A percentile compares a stretch with the other conserved stretches of the same genome.
Conservation (phyloP, 2,797 vertebrate species). For the Karalla daura region DNA sequence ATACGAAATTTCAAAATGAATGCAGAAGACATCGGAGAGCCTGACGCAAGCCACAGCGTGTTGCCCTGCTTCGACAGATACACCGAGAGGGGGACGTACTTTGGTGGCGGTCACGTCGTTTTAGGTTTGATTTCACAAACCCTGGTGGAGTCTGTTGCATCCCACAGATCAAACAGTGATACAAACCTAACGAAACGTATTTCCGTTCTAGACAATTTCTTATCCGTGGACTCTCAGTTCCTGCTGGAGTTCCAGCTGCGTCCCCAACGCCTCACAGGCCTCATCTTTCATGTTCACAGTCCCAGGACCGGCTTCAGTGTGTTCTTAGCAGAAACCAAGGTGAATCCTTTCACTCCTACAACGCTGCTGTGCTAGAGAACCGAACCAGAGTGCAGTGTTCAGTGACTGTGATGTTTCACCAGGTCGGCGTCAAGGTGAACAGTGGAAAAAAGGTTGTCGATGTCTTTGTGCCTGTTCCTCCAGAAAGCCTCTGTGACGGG, state of each 20-base stretch:
- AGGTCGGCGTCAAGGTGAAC: conserved; percentile 83
- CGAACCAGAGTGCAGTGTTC: background rate
- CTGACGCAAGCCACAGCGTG: conserved; percentile 69
- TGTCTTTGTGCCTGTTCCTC: conserved; percentile 77
- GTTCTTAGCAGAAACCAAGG: conserved; percentile 70
- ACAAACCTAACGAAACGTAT: background rate
- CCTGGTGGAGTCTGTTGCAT: background rate
- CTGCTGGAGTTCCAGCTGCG: conserved; percentile 67
- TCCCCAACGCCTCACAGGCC: conserved; percentile 63
- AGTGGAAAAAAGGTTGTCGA: conserved; percentile 71
- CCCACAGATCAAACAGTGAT: background rate
- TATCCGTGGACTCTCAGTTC: conserved; percentile 49
- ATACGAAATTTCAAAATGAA: conserved; percentile 86
- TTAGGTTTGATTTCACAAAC: conserved; percentile 76
- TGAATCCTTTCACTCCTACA: conserved; percentile 16
- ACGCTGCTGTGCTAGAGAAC: background rate
- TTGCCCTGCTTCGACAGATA: conserved; percentile 81
- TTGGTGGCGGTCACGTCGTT: conserved; percentile 85
- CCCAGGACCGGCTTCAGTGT: conserved; percentile 49
- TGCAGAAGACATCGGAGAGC: conserved; percentile 67
- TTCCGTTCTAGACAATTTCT: conserved; percentile 56
- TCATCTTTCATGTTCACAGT: conserved; percentile 64
- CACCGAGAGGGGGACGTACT: conserved; percentile 83
- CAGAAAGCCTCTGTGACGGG: conserved; percentile 79
- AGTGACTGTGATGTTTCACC: conserved; percentile 30